Percentiles rank a stretch among this genome's conserved stretches.
These are phyloP conservation scores for Mayetiola destructor DNA, from an alignment of 2,888 invertebrate genomes.

Conservation along the genomic window DNA sequence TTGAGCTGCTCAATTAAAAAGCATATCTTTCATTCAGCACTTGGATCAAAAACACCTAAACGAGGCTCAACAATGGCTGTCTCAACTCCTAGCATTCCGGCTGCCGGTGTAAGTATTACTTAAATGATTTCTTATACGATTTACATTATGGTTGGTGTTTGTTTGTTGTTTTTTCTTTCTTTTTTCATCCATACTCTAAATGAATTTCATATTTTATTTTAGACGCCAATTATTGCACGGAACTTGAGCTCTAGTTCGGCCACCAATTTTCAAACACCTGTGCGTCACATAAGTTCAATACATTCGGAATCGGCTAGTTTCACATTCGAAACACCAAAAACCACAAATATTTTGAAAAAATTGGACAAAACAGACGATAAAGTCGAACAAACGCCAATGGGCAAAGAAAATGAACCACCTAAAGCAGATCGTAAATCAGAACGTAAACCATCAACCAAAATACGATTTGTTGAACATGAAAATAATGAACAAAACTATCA, in stretches of 20 bases:
- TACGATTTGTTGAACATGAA: background rate
- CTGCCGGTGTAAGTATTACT: background rate
- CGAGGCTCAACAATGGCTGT: slow-evolving; percentile 12
- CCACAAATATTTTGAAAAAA: background rate
- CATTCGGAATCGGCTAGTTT: background rate
- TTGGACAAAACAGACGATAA: background rate
- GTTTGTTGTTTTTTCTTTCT: background rate
- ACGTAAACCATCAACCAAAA: background rate
- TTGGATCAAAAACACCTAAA: slow-evolving; percentile 37
- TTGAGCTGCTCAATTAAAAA: slow-evolving; percentile 74
- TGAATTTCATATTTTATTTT: background rate
- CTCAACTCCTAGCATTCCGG: background rate
- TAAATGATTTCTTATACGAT: background rate
- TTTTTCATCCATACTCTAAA: background rate
- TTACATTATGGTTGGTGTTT: background rate
- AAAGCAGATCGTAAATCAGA: background rate
- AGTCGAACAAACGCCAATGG: background rate
- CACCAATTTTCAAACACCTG: background rate
- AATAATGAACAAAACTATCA: slow-evolving; percentile 2
- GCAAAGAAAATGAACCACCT: background rate
- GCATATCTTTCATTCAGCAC: slow-evolving; percentile 64
- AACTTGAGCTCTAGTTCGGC: background rate
- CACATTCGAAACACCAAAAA: background rate
- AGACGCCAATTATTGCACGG: background rate
- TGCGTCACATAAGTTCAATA: background rate